Evolutionary conservation across 2,113 vertebrate species (phyloP).

Genomic region (Glaucomys volans): DNA sequence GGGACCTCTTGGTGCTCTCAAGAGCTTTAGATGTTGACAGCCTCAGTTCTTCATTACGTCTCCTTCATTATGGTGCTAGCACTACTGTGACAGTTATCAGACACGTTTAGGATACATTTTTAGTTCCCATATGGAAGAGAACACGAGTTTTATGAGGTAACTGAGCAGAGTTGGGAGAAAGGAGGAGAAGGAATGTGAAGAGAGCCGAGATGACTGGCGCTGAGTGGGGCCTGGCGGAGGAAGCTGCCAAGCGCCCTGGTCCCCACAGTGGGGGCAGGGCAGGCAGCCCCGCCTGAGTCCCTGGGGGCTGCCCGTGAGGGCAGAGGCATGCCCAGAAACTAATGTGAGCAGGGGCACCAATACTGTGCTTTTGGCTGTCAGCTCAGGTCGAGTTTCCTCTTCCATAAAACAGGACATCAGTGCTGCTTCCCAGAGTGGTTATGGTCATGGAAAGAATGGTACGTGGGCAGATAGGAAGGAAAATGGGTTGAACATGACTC

Average conservation of each 20-base stretch:
- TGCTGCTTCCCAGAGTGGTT: neutral
- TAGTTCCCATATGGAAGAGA: conserved; percentile 57
- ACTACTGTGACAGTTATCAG: neutral
- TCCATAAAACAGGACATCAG: neutral
- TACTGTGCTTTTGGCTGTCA: neutral
- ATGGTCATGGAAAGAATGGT: neutral
- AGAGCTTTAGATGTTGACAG: neutral
- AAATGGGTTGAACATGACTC: neutral
- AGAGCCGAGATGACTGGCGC: neutral
- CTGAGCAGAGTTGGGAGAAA: conserved; percentile 21
- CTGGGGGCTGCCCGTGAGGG: neutral
- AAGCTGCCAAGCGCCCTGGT: neutral
- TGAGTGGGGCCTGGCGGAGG: neutral
- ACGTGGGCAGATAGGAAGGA: neutral
- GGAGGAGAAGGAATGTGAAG: neutral
- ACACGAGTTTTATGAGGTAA: conserved; percentile 39
- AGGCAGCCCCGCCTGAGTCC: neutral
- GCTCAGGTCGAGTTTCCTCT: neutral
- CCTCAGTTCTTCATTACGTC: neutral
- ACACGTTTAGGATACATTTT: conserved; percentile 10
- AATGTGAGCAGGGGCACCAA: neutral
- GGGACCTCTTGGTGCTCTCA: conserved; percentile 41
- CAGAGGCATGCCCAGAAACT: neutral
- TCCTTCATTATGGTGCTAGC: neutral
- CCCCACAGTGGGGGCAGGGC: too few species aligned